Conservation (phyloP, 2,888 invertebrate species). For the Lycophotia porphyrea region DNA sequence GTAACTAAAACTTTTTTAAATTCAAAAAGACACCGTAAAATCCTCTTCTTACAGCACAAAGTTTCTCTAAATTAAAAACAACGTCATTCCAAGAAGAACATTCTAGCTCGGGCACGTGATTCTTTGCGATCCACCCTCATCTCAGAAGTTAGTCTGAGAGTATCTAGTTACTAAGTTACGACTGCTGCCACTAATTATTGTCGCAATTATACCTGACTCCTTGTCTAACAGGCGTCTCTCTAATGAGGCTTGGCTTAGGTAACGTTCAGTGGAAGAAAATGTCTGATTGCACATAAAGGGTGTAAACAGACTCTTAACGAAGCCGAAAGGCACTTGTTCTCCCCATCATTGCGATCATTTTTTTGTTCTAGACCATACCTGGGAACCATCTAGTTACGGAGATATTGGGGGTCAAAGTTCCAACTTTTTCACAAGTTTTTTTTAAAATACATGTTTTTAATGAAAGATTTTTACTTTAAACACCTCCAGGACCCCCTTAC, state of each 20-base stretch:
- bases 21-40: not conserved
- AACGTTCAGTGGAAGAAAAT: not conserved
- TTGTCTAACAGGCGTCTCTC: not conserved
- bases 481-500: too few relatives aligned
- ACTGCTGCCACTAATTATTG: conserved; percentile 55
- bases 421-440: too few relatives aligned
- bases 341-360: too few relatives aligned
- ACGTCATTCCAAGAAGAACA: not conserved
- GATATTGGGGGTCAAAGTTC: too few relatives aligned
- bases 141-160: conserved; percentile 3
- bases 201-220: conserved; percentile 33
- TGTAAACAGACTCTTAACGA: too few relatives aligned
- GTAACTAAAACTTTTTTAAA: not conserved
- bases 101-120: conserved; percentile 22
- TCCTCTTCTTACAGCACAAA: not conserved
- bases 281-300: not conserved
- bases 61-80: not conserved
- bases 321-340: too few relatives aligned
- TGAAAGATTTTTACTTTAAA: too few relatives aligned
- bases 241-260: conserved; percentile 16
- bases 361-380: too few relatives aligned
- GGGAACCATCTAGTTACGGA: too few relatives aligned
- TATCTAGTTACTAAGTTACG: conserved; percentile 19
- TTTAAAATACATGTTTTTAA: too few relatives aligned
- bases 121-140: conserved; percentile 3